These are phyloP conservation scores for Ptilorrhoa leucosticta DNA, from an alignment of 2,113 vertebrate species.

Conservation along the genomic window DNA sequence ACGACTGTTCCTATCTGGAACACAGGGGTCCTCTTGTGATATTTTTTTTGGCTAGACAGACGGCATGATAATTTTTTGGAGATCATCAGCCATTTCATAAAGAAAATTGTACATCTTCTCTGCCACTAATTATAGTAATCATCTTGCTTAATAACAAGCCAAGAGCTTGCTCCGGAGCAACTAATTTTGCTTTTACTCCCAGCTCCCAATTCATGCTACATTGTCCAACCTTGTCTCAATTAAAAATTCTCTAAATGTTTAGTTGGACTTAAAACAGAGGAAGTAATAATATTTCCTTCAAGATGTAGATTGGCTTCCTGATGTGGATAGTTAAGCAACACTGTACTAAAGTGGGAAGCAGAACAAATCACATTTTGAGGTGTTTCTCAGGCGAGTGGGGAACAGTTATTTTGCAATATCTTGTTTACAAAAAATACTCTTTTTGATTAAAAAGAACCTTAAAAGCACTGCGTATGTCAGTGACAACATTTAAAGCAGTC, in stretches of 20 bases:
- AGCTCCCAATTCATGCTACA: background rate
- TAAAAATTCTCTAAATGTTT: background rate
- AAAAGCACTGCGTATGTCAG: background rate
- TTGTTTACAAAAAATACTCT: background rate
- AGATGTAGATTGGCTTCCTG: background rate
- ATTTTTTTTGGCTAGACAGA: constrained; percentile 1
- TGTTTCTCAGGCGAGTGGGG: background rate
- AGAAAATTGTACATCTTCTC: background rate
- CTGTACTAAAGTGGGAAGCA: background rate
- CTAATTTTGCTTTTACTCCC: constrained; percentile 3
- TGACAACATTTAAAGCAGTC: background rate
- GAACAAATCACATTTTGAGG: background rate
- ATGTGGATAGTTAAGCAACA: background rate
- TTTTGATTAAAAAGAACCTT: background rate
- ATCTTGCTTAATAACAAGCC: constrained; percentile 6
- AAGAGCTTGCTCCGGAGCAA: background rate
- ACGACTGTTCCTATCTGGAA: background rate
- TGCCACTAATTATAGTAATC: constrained; percentile 37
- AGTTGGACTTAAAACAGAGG: background rate
- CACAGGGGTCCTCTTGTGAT: constrained; percentile 12
- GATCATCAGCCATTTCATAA: background rate
- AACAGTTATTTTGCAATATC: background rate
- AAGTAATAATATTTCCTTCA: background rate
- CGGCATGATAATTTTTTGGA: background rate
- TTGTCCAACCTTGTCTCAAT: background rate